A percentile compares a stretch with the other conserved stretches of the same genome.
These are phyloP conservation scores for Mobula birostris DNA, from an alignment of 2,113 vertebrate species.

Conservation along the genomic window DNA sequence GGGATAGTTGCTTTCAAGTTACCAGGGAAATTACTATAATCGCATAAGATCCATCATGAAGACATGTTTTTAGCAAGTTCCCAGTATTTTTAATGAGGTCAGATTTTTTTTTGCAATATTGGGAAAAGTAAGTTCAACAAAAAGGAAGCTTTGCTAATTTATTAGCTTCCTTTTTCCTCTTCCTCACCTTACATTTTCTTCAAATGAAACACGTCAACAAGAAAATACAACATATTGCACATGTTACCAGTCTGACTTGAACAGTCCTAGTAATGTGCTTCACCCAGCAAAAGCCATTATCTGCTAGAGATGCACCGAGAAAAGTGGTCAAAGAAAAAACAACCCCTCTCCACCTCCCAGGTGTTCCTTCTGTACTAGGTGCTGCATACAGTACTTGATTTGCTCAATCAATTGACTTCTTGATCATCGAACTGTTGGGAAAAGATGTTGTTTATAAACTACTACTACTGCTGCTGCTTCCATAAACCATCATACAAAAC, in stretches of 20 bases:
- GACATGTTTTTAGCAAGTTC: not conserved
- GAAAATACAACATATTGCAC: not conserved
- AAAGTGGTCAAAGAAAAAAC: no score
- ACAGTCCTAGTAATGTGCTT: not conserved
- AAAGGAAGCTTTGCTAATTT: not conserved
- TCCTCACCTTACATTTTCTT: not conserved
- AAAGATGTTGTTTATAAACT: not conserved
- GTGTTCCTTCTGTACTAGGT: no score
- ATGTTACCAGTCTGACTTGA: not conserved
- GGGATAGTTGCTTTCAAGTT: not conserved
- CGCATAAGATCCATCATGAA: not conserved
- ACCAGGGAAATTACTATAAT: not conserved
- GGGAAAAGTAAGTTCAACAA: not conserved
- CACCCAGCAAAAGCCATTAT: not conserved
- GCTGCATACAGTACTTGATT: no score
- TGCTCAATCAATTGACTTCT: not conserved
- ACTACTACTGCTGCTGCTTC: not conserved
- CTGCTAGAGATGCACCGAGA: not conserved
- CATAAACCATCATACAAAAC: not conserved
- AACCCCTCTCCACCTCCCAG: no score
- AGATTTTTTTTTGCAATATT: not conserved
- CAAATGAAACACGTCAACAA: not conserved
- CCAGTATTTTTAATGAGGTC: not conserved
- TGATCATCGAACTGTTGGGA: not conserved
- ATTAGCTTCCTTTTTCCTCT: not conserved